A percentile compares a stretch with the other conserved stretches of the same genome.
These are phyloP conservation scores for Ramazzottius varieornatus DNA, from an alignment of 2,888 invertebrate genomes.

Conservation along the genomic window DNA sequence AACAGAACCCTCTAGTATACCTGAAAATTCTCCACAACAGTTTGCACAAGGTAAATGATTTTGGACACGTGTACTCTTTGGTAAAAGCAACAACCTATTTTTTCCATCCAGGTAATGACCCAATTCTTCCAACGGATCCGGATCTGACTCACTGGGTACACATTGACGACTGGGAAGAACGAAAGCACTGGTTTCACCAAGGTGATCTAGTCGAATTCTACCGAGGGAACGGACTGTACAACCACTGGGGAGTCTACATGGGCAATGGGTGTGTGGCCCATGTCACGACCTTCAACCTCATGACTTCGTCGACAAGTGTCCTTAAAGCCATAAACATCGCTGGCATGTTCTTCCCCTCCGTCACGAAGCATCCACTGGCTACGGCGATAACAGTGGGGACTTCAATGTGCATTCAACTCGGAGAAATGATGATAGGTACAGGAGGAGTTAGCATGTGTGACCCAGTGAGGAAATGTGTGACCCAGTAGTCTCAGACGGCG, in stretches of 20 bases:
- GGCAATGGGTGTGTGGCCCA: neutral
- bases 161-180: neutral
- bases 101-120: too few species aligned
- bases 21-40: too few species aligned
- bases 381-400: neutral
- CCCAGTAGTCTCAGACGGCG: too few species aligned
- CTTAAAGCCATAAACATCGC: neutral
- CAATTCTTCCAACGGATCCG: neutral
- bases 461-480: too few species aligned
- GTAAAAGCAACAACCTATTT: too few species aligned
- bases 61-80: too few species aligned
- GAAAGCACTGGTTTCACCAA: neutral
- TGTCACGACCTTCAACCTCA: neutral
- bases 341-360: neutral
- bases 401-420: neutral
- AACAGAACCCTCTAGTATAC: too few species aligned
- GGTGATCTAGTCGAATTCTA: neutral
- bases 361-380: neutral
- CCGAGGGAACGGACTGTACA: neutral
- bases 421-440: neutral
- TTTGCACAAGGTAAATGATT: too few species aligned
- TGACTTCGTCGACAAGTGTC: neutral
- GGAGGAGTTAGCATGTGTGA: too few species aligned
- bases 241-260: neutral
- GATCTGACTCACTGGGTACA: neutral